Conservation (phyloP, 2,797 vertebrate genomes). For the Garrulus glandarius region DNA sequence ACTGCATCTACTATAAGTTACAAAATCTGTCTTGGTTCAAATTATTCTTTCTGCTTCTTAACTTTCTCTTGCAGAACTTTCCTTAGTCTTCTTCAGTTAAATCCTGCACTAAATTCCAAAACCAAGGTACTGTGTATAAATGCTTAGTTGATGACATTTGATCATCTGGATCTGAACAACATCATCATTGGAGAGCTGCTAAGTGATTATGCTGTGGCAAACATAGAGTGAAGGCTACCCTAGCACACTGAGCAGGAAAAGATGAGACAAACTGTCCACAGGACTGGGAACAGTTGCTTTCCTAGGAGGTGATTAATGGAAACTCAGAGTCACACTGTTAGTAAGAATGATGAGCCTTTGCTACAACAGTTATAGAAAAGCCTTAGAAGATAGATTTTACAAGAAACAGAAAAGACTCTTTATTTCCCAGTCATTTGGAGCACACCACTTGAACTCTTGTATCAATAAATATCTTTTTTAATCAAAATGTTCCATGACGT, state of each 20-base stretch:
- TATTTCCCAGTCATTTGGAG: background rate
- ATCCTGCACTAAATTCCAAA: background rate
- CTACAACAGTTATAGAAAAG: background rate
- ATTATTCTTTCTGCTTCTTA: background rate
- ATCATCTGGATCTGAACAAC: background rate
- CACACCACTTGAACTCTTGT: background rate
- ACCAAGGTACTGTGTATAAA: background rate
- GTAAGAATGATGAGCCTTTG: background rate
- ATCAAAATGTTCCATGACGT: background rate
- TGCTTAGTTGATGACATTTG: background rate
- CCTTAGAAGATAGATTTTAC: background rate
- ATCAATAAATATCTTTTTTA: background rate
- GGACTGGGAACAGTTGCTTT: background rate
- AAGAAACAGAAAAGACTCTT: background rate
- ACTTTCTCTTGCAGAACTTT: background rate
- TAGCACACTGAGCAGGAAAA: background rate
- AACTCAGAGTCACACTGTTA: background rate
- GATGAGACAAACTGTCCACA: background rate
- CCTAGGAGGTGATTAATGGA: slow-evolving; percentile 4
- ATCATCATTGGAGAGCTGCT: background rate
- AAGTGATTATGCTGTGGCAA: background rate
- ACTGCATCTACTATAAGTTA: background rate
- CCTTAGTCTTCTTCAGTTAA: background rate
- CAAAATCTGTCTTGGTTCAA: background rate
- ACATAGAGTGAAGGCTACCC: background rate